These are phyloP conservation scores for Ginglymostoma cirratum DNA, from an alignment of 2,113 vertebrate genomes.

Conservation along the genomic window DNA sequence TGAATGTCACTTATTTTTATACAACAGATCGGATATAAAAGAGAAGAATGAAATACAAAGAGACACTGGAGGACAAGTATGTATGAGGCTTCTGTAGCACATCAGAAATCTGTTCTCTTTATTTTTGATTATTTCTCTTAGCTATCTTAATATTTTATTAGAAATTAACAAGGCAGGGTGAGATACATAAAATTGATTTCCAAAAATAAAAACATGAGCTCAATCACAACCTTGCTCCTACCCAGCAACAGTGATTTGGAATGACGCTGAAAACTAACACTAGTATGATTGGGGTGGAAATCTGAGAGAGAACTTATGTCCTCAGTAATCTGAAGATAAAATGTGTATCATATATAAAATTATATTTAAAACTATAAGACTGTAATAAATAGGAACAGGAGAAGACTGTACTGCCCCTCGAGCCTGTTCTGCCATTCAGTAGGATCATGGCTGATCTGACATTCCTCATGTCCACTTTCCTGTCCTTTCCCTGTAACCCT, in stretches of 20 bases:
- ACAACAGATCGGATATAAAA: constrained; percentile 15
- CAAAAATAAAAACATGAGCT: neutral
- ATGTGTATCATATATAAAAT: neutral
- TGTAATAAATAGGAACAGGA: too few relatives aligned
- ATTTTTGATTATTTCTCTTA: too few relatives aligned
- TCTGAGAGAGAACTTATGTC: neutral
- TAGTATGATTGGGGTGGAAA: neutral
- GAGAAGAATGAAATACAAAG: constrained; percentile 18
- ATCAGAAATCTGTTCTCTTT: neutral
- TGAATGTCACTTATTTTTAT: constrained; percentile 12
- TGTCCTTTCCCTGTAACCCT: too few relatives aligned
- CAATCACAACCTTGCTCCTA: neutral
- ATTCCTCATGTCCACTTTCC: too few relatives aligned
- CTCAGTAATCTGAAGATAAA: neutral
- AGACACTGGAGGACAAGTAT: constrained; percentile 16
- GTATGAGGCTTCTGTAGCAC: neutral
- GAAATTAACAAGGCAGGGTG: constrained; percentile 12
- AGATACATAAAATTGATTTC: neutral
- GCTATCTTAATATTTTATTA: neutral
- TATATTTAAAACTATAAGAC: too few relatives aligned
- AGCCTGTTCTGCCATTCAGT: too few relatives aligned
- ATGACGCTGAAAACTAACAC: neutral
- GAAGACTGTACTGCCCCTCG: too few relatives aligned
- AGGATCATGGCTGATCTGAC: too few relatives aligned
- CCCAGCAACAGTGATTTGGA: neutral